These are phyloP conservation scores for Chelon labrosus DNA, from an alignment of 2,797 vertebrate genomes.

Conservation along the genomic window DNA sequence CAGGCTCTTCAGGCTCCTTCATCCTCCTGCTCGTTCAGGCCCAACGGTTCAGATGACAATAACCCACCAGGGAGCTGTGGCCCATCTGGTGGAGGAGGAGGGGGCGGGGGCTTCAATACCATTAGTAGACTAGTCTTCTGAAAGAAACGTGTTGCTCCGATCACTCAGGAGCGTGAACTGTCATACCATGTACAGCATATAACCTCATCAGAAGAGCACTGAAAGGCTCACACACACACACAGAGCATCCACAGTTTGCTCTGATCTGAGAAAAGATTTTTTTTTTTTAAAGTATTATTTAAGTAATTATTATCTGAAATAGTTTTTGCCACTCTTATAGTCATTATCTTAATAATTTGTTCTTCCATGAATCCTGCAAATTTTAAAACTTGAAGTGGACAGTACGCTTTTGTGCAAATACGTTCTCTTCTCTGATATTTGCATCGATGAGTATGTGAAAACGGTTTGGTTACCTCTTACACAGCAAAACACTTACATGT, in stretches of 20 bases:
- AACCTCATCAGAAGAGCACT: slow-evolving; percentile 53
- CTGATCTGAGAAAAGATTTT: slow-evolving; percentile 11
- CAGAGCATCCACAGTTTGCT: slow-evolving; percentile 23
- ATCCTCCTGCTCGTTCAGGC: slow-evolving; percentile 95
- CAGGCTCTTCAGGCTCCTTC: slow-evolving; percentile 95
- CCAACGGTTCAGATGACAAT: slow-evolving; percentile 97
- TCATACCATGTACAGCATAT: slow-evolving; percentile 44
- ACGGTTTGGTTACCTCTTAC: slow-evolving; percentile 39
- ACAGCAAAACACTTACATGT: slow-evolving; percentile 3
- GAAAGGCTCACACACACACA: slow-evolving; percentile 27
- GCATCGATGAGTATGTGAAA: slow-evolving; percentile 10
- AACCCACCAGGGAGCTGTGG: slow-evolving; percentile 98
- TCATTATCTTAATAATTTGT: slow-evolving; percentile 21
- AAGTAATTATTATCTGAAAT: slow-evolving; percentile 7
- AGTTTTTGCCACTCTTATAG: slow-evolving; percentile 35
- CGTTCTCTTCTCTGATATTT: slow-evolving; percentile 23
- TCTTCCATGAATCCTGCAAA: not conserved
- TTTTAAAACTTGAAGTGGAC: slow-evolving; percentile 7
- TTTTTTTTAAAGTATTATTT: slow-evolving; percentile 1
- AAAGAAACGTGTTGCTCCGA: slow-evolving; percentile 48
- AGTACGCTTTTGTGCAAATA: slow-evolving; percentile 29
- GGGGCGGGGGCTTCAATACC: slow-evolving; percentile 90
- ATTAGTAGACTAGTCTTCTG: slow-evolving; percentile 97
- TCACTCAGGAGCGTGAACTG: slow-evolving; percentile 22
- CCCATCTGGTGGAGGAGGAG: slow-evolving; percentile 91